These are phyloP conservation scores for Phorcus lineatus DNA, from an alignment of 2,888 invertebrate species.

Conservation along the genomic window DNA sequence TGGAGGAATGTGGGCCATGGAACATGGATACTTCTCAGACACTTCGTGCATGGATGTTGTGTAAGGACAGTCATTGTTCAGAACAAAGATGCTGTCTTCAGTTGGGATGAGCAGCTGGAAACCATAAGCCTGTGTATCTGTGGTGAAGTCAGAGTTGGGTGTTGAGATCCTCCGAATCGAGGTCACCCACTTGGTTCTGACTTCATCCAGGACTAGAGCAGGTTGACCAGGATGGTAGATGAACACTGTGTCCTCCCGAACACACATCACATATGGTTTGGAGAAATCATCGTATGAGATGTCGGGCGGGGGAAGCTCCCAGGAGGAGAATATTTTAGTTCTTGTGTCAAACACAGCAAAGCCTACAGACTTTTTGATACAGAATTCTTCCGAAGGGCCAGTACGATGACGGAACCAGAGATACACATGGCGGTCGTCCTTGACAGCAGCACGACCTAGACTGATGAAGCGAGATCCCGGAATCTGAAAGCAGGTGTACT, in stretches of 20 bases:
- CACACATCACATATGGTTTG: conserved; percentile 63
- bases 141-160: conserved; percentile 36
- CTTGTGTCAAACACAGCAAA: conserved; percentile 72
- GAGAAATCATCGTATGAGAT: conserved; percentile 70
- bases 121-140: conserved; percentile 55
- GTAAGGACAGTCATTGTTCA: conserved; percentile 70
- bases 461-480: conserved; percentile 71
- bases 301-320: conserved; percentile 68
- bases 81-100: conserved; percentile 61
- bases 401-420: conserved; percentile 71
- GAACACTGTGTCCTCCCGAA: conserved; percentile 67
- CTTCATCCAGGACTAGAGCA: conserved; percentile 69
- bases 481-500: conserved; percentile 70
- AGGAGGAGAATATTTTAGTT: conserved; percentile 66
- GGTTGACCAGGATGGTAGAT: conserved; percentile 71
- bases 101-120: conserved; percentile 64
- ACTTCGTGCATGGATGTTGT: conserved; percentile 69
- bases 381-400: conserved; percentile 73
- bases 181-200: conserved; percentile 68
- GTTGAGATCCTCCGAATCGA: conserved; percentile 62
- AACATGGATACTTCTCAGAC: conserved; percentile 57
- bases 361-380: conserved; percentile 70
- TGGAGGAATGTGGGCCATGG: conserved; percentile 67
- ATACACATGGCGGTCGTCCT: conserved; percentile 65
- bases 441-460: conserved; percentile 66